phyloP scores from a whole-genome alignment of 1,140 invertebrate genomes.

The Radopholus similis region DNA sequence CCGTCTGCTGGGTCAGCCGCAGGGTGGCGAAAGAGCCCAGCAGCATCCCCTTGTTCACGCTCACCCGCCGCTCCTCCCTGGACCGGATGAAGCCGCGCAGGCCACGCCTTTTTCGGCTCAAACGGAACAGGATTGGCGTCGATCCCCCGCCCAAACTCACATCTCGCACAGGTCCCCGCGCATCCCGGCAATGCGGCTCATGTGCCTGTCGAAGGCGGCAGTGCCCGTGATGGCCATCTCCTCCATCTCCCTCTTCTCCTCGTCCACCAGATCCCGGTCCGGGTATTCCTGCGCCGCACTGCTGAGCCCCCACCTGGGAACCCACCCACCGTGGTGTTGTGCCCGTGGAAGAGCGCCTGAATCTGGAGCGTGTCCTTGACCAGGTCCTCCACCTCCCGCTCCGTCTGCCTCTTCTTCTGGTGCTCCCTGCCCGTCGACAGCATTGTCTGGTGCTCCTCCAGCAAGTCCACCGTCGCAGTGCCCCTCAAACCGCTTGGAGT shows the following conservation, averaged over 20 bases:
- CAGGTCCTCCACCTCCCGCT: slow-evolving; percentile 39
- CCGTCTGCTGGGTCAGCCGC: too few relatives aligned
- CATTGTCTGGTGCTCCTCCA: slow-evolving; percentile 39
- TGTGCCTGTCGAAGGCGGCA: slow-evolving; percentile 1
- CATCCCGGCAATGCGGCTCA: background rate
- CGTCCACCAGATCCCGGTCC: slow-evolving; percentile 38
- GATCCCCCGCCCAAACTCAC: background rate
- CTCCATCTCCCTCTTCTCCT: slow-evolving; percentile 18
- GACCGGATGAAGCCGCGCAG: too few relatives aligned
- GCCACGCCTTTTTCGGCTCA: too few relatives aligned
- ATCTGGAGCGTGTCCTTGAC: slow-evolving; percentile 39
- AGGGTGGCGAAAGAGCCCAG: too few relatives aligned
- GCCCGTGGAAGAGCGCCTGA: slow-evolving; percentile 35
- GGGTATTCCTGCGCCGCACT: slow-evolving; percentile 31
- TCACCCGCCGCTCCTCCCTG: too few relatives aligned
- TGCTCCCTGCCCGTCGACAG: slow-evolving; percentile 1
- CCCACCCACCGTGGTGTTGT: background rate
- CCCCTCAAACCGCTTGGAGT: slow-evolving; percentile 19
- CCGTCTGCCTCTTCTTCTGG: slow-evolving; percentile 10
- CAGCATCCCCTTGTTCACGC: too few relatives aligned
- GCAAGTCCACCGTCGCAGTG: slow-evolving; percentile 35
- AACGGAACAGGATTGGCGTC: too few relatives aligned
- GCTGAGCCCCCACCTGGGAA: background rate
- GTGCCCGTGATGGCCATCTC: background rate
- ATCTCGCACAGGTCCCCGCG: background rate